phyloP scores from a whole-genome alignment of 2,888 invertebrate species.

The Lochmaea crataegi region DNA sequence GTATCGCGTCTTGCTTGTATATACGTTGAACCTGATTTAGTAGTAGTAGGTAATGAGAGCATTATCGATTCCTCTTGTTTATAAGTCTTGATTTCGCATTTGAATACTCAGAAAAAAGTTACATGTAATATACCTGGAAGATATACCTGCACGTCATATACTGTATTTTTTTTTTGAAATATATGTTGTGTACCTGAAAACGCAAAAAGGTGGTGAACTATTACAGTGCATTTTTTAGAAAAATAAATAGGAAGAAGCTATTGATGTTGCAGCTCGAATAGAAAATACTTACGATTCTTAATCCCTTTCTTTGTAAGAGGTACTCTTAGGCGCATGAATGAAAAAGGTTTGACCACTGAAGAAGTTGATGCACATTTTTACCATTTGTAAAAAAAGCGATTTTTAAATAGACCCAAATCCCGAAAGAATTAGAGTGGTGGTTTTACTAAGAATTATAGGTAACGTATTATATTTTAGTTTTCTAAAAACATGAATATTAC shows the following conservation, averaged over 20 bases:
- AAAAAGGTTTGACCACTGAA: constrained; percentile 58
- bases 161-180: constrained; percentile 1
- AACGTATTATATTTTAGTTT: constrained; percentile 26
- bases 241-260: constrained; percentile 19
- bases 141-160: constrained; percentile 4
- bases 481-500: not conserved
- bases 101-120: not conserved
- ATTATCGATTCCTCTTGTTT: too few species aligned
- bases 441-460: constrained; percentile 31
- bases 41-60: too few species aligned
- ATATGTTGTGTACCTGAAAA: constrained; percentile 1
- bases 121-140: not conserved
- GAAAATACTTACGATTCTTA: constrained; percentile 44
- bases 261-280: constrained; percentile 28
- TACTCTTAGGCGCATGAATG: constrained; percentile 58
- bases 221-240: constrained; percentile 29
- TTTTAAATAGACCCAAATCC: constrained; percentile 22
- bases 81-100: not conserved
- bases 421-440: constrained; percentile 28
- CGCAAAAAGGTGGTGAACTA: constrained; percentile 23
- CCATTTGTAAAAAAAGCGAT: constrained; percentile 49
- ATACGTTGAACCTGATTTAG: too few species aligned
- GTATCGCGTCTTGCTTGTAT: too few species aligned
- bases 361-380: constrained; percentile 63
- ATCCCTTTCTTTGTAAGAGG: constrained; percentile 56